Percentiles rank a stretch among this genome's conserved stretches.
phyloP scores from a whole-genome alignment of 2,113 vertebrate species.

The Panurus biarmicus region DNA sequence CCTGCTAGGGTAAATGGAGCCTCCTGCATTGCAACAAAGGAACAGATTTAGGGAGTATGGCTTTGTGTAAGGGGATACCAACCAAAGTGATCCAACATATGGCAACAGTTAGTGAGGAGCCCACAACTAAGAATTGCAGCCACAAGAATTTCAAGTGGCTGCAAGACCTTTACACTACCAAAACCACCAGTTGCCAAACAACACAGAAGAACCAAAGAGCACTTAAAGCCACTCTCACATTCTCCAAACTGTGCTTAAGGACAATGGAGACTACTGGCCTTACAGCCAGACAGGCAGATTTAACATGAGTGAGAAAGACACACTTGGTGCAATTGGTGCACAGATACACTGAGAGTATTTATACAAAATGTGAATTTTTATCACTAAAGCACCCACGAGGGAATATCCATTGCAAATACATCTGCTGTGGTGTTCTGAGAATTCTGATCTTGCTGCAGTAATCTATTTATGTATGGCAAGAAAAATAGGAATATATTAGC shows the following conservation, averaged over 20 bases:
- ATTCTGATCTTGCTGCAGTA: background rate
- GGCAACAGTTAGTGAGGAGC: background rate
- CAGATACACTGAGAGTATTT: background rate
- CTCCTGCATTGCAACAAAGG: background rate
- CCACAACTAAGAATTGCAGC: background rate
- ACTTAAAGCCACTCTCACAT: background rate
- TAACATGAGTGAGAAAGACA: background rate
- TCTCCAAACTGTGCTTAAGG: background rate
- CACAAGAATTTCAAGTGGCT: slow-evolving; percentile 30
- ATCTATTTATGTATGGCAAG: background rate
- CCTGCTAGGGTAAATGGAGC: background rate
- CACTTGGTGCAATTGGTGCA: background rate
- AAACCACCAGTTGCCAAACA: background rate
- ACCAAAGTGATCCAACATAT: background rate
- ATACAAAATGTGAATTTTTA: background rate
- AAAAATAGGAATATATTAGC: background rate
- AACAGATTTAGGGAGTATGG: background rate
- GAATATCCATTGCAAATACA: background rate
- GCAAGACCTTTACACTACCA: background rate
- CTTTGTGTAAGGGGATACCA: slow-evolving; percentile 12
- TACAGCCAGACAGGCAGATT: background rate
- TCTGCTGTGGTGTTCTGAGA: background rate
- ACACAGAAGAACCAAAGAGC: background rate
- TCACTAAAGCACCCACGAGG: background rate
- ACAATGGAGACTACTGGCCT: background rate